A percentile compares a stretch with the other conserved stretches of the same genome.
These are phyloP conservation scores for Agrilus planipennis DNA, from an alignment of 1,140 invertebrate genomes.

Conservation along the genomic window DNA sequence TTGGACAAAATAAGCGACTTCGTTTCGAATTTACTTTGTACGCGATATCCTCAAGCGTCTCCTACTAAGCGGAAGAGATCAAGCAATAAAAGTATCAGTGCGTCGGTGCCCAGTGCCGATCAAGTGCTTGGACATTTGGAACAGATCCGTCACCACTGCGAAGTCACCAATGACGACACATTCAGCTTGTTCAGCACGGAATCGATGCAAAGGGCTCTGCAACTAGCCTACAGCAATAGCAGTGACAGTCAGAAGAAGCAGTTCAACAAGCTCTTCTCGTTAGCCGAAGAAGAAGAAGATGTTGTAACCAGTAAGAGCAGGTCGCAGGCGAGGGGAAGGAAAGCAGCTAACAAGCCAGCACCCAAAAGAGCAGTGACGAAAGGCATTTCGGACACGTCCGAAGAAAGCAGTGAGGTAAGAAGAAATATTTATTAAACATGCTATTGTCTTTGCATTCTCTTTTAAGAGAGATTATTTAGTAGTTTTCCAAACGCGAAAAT, in stretches of 20 bases:
- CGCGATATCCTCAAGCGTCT: slow-evolving; percentile 70
- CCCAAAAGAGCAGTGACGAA: slow-evolving; percentile 40
- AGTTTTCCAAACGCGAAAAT: no score
- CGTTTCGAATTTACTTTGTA: slow-evolving; percentile 61
- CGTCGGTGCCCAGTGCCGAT: slow-evolving; percentile 51
- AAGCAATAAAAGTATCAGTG: slow-evolving; percentile 31
- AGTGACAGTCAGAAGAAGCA: slow-evolving; percentile 77
- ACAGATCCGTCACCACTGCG: slow-evolving; percentile 67
- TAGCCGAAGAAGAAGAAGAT: slow-evolving; percentile 79
- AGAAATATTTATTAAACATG: slow-evolving; percentile 6
- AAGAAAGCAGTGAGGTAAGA: slow-evolving; percentile 66
- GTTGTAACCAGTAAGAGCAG: slow-evolving; percentile 36
- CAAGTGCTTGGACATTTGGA: slow-evolving; percentile 87
- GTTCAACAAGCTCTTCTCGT: slow-evolving; percentile 81
- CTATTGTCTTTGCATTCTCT: no score
- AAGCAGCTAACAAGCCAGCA: slow-evolving; percentile 36
- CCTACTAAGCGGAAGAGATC: slow-evolving; percentile 83
- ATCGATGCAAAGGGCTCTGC: slow-evolving; percentile 79
- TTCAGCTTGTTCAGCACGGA: slow-evolving; percentile 61
- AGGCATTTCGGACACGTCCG: slow-evolving; percentile 53
- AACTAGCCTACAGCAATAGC: slow-evolving; percentile 63
- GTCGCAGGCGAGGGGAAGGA: slow-evolving; percentile 42
- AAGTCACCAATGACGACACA: slow-evolving; percentile 38
- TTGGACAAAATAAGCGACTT: slow-evolving; percentile 82
- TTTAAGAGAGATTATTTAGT: no score